A percentile compares a stretch with the other conserved stretches of the same genome.
Conservation (phyloP, 2,888 invertebrate species). For the Capitulum mitella region DNA sequence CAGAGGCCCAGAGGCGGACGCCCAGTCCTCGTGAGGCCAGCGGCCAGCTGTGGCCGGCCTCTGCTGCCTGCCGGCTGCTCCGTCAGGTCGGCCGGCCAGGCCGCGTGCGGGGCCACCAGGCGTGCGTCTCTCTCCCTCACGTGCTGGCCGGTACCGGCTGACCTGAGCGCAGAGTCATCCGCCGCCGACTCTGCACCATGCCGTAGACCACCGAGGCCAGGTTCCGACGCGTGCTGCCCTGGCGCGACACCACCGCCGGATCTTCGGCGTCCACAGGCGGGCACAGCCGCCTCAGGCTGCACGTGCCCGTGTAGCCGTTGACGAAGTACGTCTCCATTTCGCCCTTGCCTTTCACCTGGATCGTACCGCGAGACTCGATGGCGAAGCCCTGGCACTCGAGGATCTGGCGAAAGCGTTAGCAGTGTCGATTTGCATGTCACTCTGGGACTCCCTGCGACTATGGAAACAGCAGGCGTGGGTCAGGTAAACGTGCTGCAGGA, state of each 20-base stretch:
- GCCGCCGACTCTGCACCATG: slow-evolving; percentile 57
- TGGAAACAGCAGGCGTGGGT: too few species aligned
- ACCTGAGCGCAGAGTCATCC: slow-evolving; percentile 18
- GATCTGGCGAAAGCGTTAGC: background rate
- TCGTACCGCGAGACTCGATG: slow-evolving; percentile 27
- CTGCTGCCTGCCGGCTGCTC: too few species aligned
- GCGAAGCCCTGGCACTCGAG: slow-evolving; percentile 13
- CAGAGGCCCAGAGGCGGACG: background rate
- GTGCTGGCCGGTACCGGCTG: background rate
- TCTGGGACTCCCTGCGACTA: too few species aligned
- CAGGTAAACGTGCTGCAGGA: too few species aligned
- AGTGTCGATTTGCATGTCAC: too few species aligned
- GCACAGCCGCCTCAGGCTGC: slow-evolving; percentile 35
- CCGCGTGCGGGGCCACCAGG: too few species aligned
- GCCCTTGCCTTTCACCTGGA: slow-evolving; percentile 31
- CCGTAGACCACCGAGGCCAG: slow-evolving; percentile 81
- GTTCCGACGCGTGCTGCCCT: slow-evolving; percentile 65
- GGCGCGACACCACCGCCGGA: slow-evolving; percentile 54
- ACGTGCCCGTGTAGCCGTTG: slow-evolving; percentile 43
- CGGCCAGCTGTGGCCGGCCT: too few species aligned
- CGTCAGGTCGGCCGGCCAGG: too few species aligned
- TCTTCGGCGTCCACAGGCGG: slow-evolving; percentile 41
- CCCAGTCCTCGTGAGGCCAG: background rate
- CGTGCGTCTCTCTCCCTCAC: background rate
- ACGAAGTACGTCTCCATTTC: slow-evolving; percentile 30